Evolutionary conservation across 2,113 vertebrate genomes (phyloP), one percentile per base, ranked within the genome.

Genomic region (Rhinogobius similis): DNA sequence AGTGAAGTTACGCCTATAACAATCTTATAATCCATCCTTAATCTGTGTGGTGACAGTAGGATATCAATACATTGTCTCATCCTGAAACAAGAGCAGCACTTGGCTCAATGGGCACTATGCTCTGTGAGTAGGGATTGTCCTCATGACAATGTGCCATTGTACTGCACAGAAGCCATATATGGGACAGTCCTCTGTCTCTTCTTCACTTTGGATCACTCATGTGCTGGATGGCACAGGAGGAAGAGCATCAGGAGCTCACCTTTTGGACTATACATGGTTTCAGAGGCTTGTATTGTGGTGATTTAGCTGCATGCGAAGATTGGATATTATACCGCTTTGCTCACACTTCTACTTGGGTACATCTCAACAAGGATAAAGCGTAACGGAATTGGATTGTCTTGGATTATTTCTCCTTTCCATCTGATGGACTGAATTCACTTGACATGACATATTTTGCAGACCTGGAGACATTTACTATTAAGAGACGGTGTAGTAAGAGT

Each of bases 111-210:
- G 81, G 18, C 79, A 90, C 87, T 88, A 59, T 91, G 73, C 73
- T 85, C 72, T 86, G 66, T 91, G 85, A 90, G 91, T 86, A 24
- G 82, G 83, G 87, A 92, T 91, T 93, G 91, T 94, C 89, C 77
- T 82, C 79, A 84, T 90, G 86, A 92, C 92, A 93, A 88, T 92
- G 92, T 89, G 65, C 90, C 87, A 93, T 93, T 93, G 92, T 93
- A 86, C 81, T 89, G 82, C 84, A 90, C 90, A 89, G 85, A 87
- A 82, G 82, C 78, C 88, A 93, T 92, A 93, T 90, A 93, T 90
- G 91, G 78, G 89, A 89, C 84, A 73, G 82, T 87, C 84, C 83
- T 84, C 85, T 79, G 36, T 58, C 58, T 61, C 58, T 24, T 43
- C 75, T 70, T 62, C 66, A 77, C 67, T 81, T 39, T 41, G 73